Evolutionary conservation across 2,113 vertebrate species (phyloP), one percentile per base, ranked within the genome.

Genomic region (Psettodes erumei): DNA sequence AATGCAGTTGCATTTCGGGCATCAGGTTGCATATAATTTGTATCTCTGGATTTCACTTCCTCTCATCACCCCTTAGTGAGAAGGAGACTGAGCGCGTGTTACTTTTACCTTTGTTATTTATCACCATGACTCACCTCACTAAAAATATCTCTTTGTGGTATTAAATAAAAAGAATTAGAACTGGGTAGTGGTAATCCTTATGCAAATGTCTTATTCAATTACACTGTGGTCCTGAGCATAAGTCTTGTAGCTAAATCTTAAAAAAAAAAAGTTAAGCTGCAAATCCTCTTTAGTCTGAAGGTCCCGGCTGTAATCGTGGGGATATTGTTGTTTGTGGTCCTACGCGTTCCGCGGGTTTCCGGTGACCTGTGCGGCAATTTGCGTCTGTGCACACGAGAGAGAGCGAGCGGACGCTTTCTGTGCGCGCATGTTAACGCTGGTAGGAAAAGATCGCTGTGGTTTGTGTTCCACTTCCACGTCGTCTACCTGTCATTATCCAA

Each of bases 251-350:
- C 88, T 80, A 92, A 92, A 94, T 94, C 93, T 94, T 94, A 85
- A 94, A 94, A 94, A 93, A 90, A 85, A 94, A 94, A 94, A 93
- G 90, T 93, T 93, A 93, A 95, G 91, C 94, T 93, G 75, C 83
- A 95, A 95, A 95, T 94, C 94, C 94, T 93, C 93, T 94, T 94
- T 94, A 87, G 88, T 88, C 82, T 82, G 88, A 91, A 90, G 90
- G 87, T 88, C 89, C 85, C 75, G 33, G 79, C 90, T 89, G 81
- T 93, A 93, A 94, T 93, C 91, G 27, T 87, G 73, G 88, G 91
- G 93, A 93, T 94, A 93, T 92, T 93, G 91, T 94, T 93, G 88
- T 94, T 93, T 90, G 91, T 88, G 67, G 74, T 90, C 81, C 80
- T 80, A 86, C 86, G 90, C 93, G 92, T 92, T 92, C 90, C 76